Evolutionary conservation across 2,888 invertebrate species (phyloP).

Genomic region (Pristionchus exspectatus): DNA sequence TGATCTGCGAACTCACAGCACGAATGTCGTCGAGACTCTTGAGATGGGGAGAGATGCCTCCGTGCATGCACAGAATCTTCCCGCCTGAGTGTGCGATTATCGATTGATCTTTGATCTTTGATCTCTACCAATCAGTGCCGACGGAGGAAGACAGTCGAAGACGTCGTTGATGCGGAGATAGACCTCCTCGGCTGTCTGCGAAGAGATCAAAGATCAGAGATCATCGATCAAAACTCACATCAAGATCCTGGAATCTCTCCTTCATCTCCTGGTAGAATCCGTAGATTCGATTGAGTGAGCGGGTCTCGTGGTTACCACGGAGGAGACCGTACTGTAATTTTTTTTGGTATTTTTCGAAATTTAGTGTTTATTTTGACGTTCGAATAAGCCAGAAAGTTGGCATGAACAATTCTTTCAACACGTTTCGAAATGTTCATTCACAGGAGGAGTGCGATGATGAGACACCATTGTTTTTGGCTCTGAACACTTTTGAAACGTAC

Average conservation of each 20-base stretch:
- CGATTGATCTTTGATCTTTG: constrained; percentile 7
- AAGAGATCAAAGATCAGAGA: constrained; percentile 14
- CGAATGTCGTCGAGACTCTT: constrained; percentile 29
- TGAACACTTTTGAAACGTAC: background rate
- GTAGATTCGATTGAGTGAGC: constrained; percentile 35
- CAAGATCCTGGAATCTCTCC: constrained; percentile 30
- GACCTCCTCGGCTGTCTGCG: constrained; percentile 6
- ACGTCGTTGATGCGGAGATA: constrained; percentile 50
- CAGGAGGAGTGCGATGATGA: background rate
- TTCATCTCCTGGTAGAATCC: constrained; percentile 48
- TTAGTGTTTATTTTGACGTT: too few relatives aligned
- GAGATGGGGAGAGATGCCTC: constrained; percentile 23
- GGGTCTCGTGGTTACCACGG: constrained; percentile 49
- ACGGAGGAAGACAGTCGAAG: constrained; percentile 40
- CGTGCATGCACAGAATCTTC: constrained; percentile 50
- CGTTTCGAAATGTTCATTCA: background rate
- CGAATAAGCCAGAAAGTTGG: background rate
- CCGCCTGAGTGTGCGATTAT: background rate
- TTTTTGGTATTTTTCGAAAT: background rate
- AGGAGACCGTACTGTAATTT: constrained; percentile 35
- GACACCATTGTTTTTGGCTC: background rate
- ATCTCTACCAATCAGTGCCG: constrained; percentile 16
- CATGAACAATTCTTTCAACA: background rate
- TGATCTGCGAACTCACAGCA: constrained; percentile 8
- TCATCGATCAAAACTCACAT: constrained; percentile 19